Base-by-base conservation (phyloP, 2,888 invertebrate species). In the Rhyacophila evoluta region DNA sequence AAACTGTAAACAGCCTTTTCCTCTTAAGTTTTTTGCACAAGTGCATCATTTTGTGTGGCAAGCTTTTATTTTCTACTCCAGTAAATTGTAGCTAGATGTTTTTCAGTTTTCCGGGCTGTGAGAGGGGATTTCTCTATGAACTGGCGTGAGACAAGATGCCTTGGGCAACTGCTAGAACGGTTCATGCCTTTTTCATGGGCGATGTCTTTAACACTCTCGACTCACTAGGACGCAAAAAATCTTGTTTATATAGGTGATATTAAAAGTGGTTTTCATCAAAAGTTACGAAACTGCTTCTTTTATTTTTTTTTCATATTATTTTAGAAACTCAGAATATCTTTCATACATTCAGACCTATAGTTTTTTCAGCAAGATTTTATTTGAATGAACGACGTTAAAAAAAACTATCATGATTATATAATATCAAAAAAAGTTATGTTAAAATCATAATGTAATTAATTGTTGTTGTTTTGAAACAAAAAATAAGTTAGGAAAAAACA, bases 51-150 rank as follows among this genome's bases (percentile, higher is more conserved):
- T 19, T 55, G 12, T 25, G 25, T n/a, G 55, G 55, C 3, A 3
- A 55, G 55, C 3, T 55, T 55, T 55, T 41, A 41, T 55, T 55
- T 55, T 55, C 55, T 10, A 8, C 55, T 2, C 10, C 55, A 55
- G 55, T 55, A 55, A 55, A 55, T 55, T 55, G 55, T 19, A 55
- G 55, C 19, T 55, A 55, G 55, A 55, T 55, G 55, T 55, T 55
- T 55, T 41, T 55, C 12, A 55, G 12, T 55, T 55, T 19, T 10
- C 6, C 8, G 19, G 55, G 25, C 3, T 4, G 29, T 33, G 6
- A 6, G 4, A 6, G 4, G 29, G 2, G 6, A 33, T 6, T 33
- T 19, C 19, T 55, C 55, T 55, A 25, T 55, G 55, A 55, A 19
- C 55, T 1, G 19, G 19, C 55, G 8, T 55, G 10, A 25, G 19